Evolutionary conservation across 2,888 invertebrate genomes (phyloP), one percentile per base, ranked within the genome.

Genomic region (Euspilapteryx auroguttella): DNA sequence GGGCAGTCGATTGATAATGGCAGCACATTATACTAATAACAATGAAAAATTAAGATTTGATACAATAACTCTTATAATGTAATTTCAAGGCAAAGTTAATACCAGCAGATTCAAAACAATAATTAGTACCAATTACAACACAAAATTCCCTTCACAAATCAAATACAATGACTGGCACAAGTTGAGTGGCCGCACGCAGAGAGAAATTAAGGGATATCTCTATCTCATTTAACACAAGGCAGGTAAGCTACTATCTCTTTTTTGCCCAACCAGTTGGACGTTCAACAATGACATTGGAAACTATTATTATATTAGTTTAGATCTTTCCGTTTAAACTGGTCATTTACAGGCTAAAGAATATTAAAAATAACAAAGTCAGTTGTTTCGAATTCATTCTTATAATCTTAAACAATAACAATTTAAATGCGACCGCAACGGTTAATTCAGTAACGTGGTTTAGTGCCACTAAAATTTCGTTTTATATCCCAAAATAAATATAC

Each of bases 81-180:
- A n/a, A n/a, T n/a, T n/a, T n/a, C n/a, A n/a, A n/a, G n/a, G n/a
- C n/a, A n/a, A n/a, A n/a, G n/a, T n/a, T n/a, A n/a, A n/a, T n/a
- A n/a, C n/a, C n/a, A 44, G 45, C 35, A 50, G 49, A 51, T 49
- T 58, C 52, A 55, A 66, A 69, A 69, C 57, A 66, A 59, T 66
- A 68, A 68, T 73, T 68, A 68, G 57, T 53, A 59, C 56, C 61
- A 69, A 69, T 73, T 71, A 71, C 59, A 47, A 49, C 49, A 58
- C 55, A 54, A 57, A 59, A 57, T 56, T 62, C 51, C 52, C 49
- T 55, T 44, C 43, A 66, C 64, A 71, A 39, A 73, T 75, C 69
- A 71, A 71, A 68, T 61, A 48, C 48, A 50, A 75, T 75, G 75
- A 75, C 73, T 71, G 48, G 68, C 63, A 57, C 36, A 55, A 59